phyloP scores from a whole-genome alignment of 2,113 vertebrate species.

The Callipepla californica region DNA sequence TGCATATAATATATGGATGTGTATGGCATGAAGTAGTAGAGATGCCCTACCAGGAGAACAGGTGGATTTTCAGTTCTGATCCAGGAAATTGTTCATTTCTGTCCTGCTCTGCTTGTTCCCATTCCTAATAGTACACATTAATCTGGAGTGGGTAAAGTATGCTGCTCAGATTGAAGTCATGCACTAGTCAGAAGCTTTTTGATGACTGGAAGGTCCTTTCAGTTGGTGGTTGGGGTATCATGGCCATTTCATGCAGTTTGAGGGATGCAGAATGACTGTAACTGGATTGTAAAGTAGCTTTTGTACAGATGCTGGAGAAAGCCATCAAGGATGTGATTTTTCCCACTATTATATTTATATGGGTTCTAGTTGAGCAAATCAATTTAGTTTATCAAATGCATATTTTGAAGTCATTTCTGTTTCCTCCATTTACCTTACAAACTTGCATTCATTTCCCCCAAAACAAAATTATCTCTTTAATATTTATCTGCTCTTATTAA shows the following conservation, averaged over 20 bases:
- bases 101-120: rapidly evolving
- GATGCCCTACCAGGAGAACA: background rate
- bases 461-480: background rate
- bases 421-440: background rate
- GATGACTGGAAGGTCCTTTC: background rate
- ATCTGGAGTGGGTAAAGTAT: background rate
- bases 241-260: background rate
- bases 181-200: background rate
- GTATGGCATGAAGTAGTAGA: background rate
- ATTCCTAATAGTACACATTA: rapidly evolving
- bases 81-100: background rate
- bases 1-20: background rate
- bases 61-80: background rate
- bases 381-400: background rate
- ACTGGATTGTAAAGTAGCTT: background rate
- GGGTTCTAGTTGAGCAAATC: background rate
- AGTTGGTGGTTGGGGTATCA: background rate
- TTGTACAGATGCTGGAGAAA: background rate
- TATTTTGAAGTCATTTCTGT: background rate
- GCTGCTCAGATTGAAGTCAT: background rate
- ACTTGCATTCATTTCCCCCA: background rate
- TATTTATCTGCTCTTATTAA: background rate
- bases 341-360: background rate
- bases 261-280: background rate
- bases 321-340: rapidly evolving